Base-by-base conservation (phyloP, 2,113 vertebrate species). In the Mohoua ochrocephala region DNA sequence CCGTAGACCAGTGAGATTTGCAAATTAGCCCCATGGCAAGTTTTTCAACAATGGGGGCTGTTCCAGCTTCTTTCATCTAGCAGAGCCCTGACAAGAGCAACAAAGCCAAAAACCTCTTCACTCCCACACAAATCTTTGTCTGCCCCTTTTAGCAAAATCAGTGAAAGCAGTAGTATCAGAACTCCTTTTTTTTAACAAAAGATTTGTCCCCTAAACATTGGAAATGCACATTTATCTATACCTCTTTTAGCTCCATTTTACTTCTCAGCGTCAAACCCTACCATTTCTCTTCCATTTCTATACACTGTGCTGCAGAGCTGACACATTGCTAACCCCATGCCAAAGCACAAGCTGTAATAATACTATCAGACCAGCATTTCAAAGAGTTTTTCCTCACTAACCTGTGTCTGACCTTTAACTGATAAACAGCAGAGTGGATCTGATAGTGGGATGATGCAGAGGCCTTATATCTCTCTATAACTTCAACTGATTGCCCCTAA, bases 391-490 rank as follows among this genome's bases (percentile, higher is more conserved):
- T 91, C 33, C 71, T 93, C 73, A 64, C 90, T 95, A 96, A 95
- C 89, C 96, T 89, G 56, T 96, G 54, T 85, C 89, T 97, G 95
- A 96, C 93, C 95, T 95, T 96, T 96, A 94, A 93, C 75, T 97
- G 93, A 94, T 94, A 92, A 94, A 93, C 70, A 93, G 79, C 79
- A 91, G 95, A 95, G 92, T 87, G 92, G 50, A 92, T 96, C 89
- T 94, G 93, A 92, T 93, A 91, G 82, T 4, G 3, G 57, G 44
- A 59, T 87, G 76, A 95, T 88, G 80, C 81, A 94, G 87, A 96
- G 64, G 87, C 89, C 52, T 96, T 91, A 57, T 90, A 92, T 92
- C 85, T 92, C 90, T 95, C 49, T 92, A 91, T 90, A 95, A 78
- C 95, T 93, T 93, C 85, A 92, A 87, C 78, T 84, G 93, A 96